Conservation (phyloP, 2,113 vertebrate species). For the Trichechus manatus region DNA sequence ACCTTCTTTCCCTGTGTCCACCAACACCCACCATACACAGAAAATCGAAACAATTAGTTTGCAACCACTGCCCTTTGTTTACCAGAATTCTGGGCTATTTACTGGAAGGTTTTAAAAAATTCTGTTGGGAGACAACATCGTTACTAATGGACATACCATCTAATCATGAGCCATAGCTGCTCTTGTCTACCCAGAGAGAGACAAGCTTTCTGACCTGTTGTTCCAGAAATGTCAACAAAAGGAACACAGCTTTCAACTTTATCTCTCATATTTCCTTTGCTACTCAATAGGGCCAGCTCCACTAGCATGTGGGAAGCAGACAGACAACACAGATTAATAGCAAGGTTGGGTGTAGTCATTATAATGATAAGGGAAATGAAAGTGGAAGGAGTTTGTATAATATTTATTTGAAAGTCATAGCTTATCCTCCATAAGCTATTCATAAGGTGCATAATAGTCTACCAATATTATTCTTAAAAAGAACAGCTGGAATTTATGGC, state of each 20-base stretch:
- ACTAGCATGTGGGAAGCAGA: constrained; percentile 69
- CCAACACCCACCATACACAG: not conserved
- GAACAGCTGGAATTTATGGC: not conserved
- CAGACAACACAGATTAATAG: constrained; percentile 58
- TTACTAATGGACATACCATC: constrained; percentile 56
- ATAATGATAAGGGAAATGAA: constrained; percentile 76
- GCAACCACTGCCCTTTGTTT: not conserved
- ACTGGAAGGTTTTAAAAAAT: constrained; percentile 69
- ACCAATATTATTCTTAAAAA: constrained; percentile 18
- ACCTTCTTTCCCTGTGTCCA: not conserved
- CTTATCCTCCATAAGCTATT: constrained; percentile 50
- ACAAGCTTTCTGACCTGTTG: constrained; percentile 67
- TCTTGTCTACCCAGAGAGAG: constrained; percentile 45
- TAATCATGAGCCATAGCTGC: constrained; percentile 6
- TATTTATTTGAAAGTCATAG: constrained; percentile 76
- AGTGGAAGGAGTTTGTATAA: constrained; percentile 73
- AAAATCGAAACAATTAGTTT: constrained; percentile 2
- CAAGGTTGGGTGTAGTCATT: constrained; percentile 57
- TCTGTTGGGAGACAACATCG: constrained; percentile 58
- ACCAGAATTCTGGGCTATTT: constrained; percentile 52
- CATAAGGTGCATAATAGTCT: constrained; percentile 36
- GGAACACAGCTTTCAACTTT: constrained; percentile 65
- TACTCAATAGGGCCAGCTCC: constrained; percentile 36
- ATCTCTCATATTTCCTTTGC: constrained; percentile 75
- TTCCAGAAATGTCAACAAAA: constrained; percentile 77